Percentiles rank a stretch among this genome's conserved stretches.
Conservation (phyloP, 64 coral and sea anemone species). For the Montipora cactus region DNA sequence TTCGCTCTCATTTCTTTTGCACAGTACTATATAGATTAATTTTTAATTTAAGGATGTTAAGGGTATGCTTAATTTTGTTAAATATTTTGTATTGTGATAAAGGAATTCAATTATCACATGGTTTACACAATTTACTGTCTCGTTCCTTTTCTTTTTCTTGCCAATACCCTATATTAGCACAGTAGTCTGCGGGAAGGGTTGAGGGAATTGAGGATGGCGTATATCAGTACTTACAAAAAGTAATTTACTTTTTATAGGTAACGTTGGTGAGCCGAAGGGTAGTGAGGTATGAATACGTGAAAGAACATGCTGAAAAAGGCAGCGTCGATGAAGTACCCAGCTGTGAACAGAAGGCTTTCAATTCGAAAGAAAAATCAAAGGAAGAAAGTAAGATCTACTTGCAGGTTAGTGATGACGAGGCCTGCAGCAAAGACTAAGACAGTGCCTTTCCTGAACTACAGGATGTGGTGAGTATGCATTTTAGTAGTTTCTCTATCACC, state of each 20-base stretch:
- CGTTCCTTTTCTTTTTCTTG: constrained; percentile 3
- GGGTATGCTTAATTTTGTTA: neutral
- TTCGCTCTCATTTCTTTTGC: too few relatives aligned
- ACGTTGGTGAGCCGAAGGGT: neutral
- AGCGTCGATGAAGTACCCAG: neutral
- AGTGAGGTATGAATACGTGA: constrained; percentile 7
- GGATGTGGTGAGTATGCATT: constrained; percentile 16
- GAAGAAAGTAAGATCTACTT: constrained; percentile 1
- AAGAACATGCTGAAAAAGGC: neutral
- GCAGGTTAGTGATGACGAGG: neutral
- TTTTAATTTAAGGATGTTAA: neutral
- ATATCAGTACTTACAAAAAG: neutral
- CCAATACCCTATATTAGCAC: neutral
- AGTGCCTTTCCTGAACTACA: constrained; percentile 6
- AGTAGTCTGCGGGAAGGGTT: neutral
- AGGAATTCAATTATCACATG: neutral
- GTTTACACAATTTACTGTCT: neutral
- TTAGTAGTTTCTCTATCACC: neutral
- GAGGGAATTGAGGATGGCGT: neutral
- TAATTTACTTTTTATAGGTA: constrained; percentile 9
- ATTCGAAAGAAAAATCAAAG: neutral
- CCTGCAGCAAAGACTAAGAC: neutral
- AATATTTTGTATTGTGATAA: neutral
- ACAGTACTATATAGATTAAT: neutral
- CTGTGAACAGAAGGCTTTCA: neutral